Evolutionary conservation across 2,113 vertebrate species (phyloP).

Genomic region (Mustela nigripes): DNA sequence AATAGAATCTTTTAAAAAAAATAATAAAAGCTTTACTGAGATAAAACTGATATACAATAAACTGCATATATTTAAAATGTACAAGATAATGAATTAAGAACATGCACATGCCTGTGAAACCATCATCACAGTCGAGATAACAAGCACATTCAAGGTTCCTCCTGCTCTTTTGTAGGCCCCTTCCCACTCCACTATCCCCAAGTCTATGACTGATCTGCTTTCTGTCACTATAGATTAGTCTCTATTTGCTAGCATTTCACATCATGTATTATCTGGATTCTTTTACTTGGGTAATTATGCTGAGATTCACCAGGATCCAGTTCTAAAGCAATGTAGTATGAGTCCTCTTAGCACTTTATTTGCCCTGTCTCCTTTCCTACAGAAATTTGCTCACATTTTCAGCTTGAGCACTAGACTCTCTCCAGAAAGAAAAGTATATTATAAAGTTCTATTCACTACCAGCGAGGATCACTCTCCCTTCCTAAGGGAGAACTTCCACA

Average conservation of each 20-base stretch:
- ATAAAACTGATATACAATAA: conserved; percentile 52
- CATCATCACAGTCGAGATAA: background rate
- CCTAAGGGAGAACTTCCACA: conserved; percentile 15
- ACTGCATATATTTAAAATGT: background rate
- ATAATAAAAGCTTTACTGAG: background rate
- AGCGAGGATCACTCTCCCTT: conserved; percentile 10
- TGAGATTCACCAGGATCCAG: conserved; percentile 44
- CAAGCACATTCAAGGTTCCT: background rate
- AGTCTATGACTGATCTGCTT: conserved; percentile 7
- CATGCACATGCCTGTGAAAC: conserved; percentile 16
- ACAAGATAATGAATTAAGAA: background rate
- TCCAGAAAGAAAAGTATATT: conserved; percentile 56
- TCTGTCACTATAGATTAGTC: background rate
- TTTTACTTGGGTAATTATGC: conserved; percentile 42
- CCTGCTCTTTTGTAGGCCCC: background rate
- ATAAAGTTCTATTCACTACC: conserved; percentile 39
- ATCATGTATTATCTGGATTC: background rate
- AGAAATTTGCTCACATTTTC: conserved; percentile 60
- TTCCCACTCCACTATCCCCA: background rate
- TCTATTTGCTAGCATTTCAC: conserved; percentile 43
- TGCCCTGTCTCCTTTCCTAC: background rate
- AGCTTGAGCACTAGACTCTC: conserved; percentile 42
- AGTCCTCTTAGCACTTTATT: conserved; percentile 41
- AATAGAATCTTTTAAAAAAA: background rate
- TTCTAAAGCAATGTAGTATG: conserved; percentile 45